Base-by-base conservation (phyloP, 1,140 invertebrate species). In the Aplysia californica region DNA sequence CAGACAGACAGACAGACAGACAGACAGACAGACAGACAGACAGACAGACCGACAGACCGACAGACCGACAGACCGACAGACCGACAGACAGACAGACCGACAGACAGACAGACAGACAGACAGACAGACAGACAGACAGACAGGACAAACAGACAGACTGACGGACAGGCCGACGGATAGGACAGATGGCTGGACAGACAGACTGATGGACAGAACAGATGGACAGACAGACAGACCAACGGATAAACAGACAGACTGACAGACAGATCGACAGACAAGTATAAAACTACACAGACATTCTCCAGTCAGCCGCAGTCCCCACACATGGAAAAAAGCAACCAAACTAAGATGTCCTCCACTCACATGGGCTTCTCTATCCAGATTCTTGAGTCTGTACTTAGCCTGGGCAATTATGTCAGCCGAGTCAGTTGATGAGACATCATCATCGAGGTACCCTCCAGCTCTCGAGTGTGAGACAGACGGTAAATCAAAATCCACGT, bases 361-460 rank as follows among this genome's bases (percentile, higher is more conserved):
- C 20, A 88, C 87, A 80, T 86, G 79, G 18, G 86, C 87, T 67
- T 88, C 87, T 71, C 82, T 87, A 61, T 88, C 87, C 58, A 88
- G 73, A 76, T 75, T 87, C 61, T 81, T 82, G 20, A 88, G 78
- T 72, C 87, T 81, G 67, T 87, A 85, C 78, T 85, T 87, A 38
- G 86, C 81, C 44, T 87, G 82, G 33, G 84, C 84, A 38, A 88
- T 80, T 67, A 88, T 76, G 75, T 87, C 85, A 29, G 82, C 83
- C 29, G 87, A 87, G n/a, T 80, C 76, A 23, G 80, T 79, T n/a
- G 82, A 86, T 0, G 84, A 84, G 23, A 79, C 67, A 61, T 86
- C 85, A 35, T 84, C 85, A n/a, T 83, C 82, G 15, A 77, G 76
- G 26, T 80, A 82, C 10, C 79, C 33, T 61, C 75, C 80, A 36